Percentiles rank a stretch among this genome's conserved stretches.
phyloP scores from a whole-genome alignment of 2,113 vertebrate genomes.

The Chionis minor region DNA sequence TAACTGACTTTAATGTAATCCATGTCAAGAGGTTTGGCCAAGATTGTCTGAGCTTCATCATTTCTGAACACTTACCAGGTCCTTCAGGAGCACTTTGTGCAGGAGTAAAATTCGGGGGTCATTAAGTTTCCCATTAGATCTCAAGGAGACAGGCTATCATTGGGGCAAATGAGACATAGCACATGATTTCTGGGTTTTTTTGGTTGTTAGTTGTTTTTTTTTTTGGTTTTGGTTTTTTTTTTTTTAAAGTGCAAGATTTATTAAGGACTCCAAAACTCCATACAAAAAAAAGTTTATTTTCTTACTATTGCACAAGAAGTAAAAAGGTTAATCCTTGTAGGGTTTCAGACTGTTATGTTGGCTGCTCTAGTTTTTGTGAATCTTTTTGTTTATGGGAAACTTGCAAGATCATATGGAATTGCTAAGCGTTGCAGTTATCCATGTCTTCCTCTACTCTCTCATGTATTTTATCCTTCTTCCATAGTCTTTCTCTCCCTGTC shows the following conservation, averaged over 20 bases:
- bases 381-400: background rate
- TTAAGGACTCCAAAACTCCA: background rate
- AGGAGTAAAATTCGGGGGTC: slow-evolving; percentile 41
- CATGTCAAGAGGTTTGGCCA: slow-evolving; percentile 1
- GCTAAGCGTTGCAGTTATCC: background rate
- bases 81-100: slow-evolving; percentile 48
- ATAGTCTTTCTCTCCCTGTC: background rate
- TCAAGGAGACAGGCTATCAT: slow-evolving; percentile 16
- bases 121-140: slow-evolving; percentile 47
- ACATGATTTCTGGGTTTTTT: background rate
- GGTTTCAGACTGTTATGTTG: background rate
- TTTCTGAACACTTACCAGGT: slow-evolving; percentile 17
- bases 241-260: background rate
- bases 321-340: background rate
- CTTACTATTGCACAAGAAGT: background rate
- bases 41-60: slow-evolving; percentile 1
- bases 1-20: background rate
- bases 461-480: background rate
- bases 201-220: background rate
- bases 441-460: background rate
- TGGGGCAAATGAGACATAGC: background rate
- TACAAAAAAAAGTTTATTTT: background rate
- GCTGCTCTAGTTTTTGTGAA: background rate
- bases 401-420: background rate
- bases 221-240: background rate